Base-by-base conservation (phyloP, 2,888 invertebrate species). In the Agrenia bidenticulata region DNA sequence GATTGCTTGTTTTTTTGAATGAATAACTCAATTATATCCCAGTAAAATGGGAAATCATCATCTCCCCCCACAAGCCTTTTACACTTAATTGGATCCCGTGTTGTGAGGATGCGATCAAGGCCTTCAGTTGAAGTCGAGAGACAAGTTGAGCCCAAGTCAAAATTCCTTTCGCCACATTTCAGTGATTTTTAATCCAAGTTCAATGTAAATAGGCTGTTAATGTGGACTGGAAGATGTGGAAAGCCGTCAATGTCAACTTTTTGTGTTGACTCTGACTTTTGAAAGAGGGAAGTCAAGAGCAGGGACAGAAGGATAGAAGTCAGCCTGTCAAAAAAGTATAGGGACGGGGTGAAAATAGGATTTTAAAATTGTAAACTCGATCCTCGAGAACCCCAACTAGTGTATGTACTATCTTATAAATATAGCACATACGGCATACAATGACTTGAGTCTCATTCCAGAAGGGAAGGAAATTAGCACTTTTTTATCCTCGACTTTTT, bases 231-330 rank as follows among this genome's bases (percentile, higher is more conserved):
- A 58, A 58, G 49, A 58, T 49, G 58, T 58, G 58, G 27, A 58
- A 45, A 58, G 58, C 58, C 45, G 58, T 58, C 57, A 57, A 57
- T 37, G 39, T 57, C 49, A 42, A 58, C 58, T 58, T 58, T 42
- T 17, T 42, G 11, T 57, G 56, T 57, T 57, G 56, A 57, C 56
- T 57, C 19, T 39, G 41, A 41, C 56, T 57, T 37, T 41, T 41
- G 39, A 41, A 37, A 51, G 51, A 24, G 17, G 21, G 15, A 51
- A 51, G 21, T 51, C 13, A 24, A 42, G 41, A 42, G 39, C 58
- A 58, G 41, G 58, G 23, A 42, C 58, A 58, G 58, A 39, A 57
- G 32, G 7, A 5, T 32, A 32, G 32, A 7, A 7, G 4, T 11
- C 32, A 32, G 32, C 32, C 32, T 32, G 32, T 32, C 32, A 32